Evolutionary conservation across 1,140 invertebrate genomes (phyloP).

Genomic region (Drosophila pandora): DNA sequence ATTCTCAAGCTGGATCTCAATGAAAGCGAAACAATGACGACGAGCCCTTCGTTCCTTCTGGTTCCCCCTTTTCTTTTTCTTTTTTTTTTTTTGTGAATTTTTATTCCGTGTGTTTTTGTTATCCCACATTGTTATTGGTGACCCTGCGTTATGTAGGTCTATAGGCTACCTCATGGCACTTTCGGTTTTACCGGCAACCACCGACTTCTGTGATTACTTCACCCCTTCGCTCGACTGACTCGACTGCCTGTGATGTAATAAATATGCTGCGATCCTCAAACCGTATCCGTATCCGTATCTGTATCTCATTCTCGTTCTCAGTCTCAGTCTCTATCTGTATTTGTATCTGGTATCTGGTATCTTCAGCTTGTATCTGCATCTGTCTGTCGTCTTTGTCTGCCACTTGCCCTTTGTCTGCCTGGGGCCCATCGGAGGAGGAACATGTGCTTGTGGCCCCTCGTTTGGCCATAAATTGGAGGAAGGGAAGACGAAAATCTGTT

Average conservation of each 20-base stretch:
- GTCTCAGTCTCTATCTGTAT: conserved; percentile 4
- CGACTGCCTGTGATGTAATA: conserved; percentile 66
- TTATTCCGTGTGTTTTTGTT: conserved; percentile 1
- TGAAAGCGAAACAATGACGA: conserved; percentile 76
- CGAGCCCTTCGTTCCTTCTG: conserved; percentile 29
- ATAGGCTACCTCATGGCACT: conserved; percentile 77
- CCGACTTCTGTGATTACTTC: conserved; percentile 69
- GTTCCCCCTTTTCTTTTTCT: conserved; percentile 3
- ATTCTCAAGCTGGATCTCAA: conserved; percentile 36
- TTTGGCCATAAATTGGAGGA: conserved; percentile 63
- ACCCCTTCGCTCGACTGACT: conserved; percentile 16
- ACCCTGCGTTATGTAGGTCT: conserved; percentile 70
- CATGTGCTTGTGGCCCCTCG: conserved; percentile 64
- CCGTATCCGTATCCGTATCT: conserved; percentile 54
- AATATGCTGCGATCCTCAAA: conserved; percentile 54
- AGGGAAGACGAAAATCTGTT: conserved; percentile 61
- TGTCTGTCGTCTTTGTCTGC: conserved; percentile 17
- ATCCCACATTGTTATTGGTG: conserved; percentile 28
- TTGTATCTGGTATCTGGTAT: conserved; percentile 6
- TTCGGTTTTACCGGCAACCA: conserved; percentile 60
- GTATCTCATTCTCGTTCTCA: conserved; percentile 12
- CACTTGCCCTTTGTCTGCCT: conserved; percentile 12
- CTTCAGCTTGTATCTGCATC: conserved; percentile 25
- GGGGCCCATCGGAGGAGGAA: conserved; percentile 29
- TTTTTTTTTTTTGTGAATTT: neutral